phyloP scores from a whole-genome alignment of 2,113 vertebrate genomes.

The Ascaphus truei region DNA sequence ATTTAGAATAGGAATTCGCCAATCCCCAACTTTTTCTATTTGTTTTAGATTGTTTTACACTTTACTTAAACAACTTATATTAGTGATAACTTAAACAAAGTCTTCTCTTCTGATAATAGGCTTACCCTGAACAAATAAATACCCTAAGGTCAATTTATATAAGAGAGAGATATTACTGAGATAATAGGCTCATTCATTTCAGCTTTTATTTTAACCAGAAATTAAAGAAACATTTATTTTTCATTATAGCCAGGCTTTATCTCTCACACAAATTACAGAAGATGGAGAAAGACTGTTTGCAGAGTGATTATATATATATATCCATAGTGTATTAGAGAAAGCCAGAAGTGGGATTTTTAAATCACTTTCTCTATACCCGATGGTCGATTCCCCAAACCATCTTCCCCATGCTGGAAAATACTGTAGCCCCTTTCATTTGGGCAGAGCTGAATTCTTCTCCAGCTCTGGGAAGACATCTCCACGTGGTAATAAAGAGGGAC shows the following conservation, averaged over 20 bases:
- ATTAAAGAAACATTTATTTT: constrained; percentile 15
- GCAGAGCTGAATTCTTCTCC: no score
- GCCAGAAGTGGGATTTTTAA: no score
- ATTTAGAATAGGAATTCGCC: not conserved
- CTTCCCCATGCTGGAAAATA: no score
- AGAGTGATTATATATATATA: no score
- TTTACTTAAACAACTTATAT: not conserved
- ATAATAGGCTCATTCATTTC: not conserved
- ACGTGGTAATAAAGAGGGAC: no score
- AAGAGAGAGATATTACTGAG: not conserved
- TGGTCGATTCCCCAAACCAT: no score
- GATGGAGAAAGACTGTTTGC: no score
- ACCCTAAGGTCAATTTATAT: not conserved
- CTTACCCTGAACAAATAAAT: constrained; percentile 7
- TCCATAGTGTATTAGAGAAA: no score
- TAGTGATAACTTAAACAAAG: not conserved
- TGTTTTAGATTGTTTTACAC: not conserved
- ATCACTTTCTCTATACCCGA: no score
- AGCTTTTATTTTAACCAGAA: not conserved
- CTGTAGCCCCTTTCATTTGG: no score
- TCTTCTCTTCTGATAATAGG: not conserved
- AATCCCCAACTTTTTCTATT: not conserved
- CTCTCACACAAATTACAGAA: not conserved
- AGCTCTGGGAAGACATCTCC: no score
- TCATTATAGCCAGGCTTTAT: not conserved